Evolutionary conservation across 2,797 vertebrate species (phyloP).

Genomic region (Psittacula echo): DNA sequence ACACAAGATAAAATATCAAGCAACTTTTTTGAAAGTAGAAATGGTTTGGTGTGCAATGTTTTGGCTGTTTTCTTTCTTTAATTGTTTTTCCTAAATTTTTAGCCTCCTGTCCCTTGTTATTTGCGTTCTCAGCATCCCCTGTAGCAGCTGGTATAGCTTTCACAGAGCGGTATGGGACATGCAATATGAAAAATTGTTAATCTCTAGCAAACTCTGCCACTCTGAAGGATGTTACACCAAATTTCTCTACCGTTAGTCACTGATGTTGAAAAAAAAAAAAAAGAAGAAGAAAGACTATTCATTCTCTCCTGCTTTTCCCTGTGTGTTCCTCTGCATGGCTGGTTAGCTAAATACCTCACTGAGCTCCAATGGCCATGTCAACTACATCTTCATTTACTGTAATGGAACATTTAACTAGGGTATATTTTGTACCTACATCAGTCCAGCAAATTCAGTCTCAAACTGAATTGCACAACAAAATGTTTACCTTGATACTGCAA

Average conservation of each 20-base stretch:
- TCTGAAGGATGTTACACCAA: neutral
- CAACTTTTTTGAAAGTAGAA: neutral
- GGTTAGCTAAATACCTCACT: neutral
- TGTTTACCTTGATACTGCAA: neutral
- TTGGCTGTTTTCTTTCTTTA: neutral
- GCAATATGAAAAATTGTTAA: neutral
- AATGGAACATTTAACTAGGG: neutral
- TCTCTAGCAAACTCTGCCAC: neutral
- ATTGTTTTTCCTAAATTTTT: neutral
- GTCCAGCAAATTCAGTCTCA: neutral
- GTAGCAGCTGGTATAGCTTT: neutral
- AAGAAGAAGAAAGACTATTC: neutral
- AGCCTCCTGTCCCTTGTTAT: neutral
- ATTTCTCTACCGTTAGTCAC: neutral
- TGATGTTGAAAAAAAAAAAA: neutral
- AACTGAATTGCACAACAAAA: neutral
- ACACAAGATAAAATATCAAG: neutral
- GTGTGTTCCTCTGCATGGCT: neutral
- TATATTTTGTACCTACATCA: neutral
- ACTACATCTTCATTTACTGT: neutral
- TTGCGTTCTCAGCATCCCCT: neutral
- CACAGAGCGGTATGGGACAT: neutral
- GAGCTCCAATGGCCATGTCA: neutral
- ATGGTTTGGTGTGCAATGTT: neutral
- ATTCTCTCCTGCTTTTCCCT: neutral